phyloP scores from a whole-genome alignment of 2,797 vertebrate species.

The Cheirogaleus major region DNA sequence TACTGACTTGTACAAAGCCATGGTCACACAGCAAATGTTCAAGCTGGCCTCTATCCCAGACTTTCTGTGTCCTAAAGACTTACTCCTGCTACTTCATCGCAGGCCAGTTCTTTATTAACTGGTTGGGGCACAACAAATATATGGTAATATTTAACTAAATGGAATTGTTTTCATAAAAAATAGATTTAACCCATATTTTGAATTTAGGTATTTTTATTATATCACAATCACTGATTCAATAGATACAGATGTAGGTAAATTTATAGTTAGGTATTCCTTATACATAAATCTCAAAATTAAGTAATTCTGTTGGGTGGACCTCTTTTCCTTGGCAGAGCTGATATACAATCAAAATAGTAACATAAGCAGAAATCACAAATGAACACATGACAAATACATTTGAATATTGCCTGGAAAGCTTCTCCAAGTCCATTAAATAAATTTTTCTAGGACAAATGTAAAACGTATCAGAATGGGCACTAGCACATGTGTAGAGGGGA shows the following conservation, averaged over 20 bases:
- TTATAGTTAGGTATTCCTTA: background rate
- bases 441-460: background rate
- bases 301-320: background rate
- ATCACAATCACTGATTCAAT: background rate
- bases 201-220: background rate
- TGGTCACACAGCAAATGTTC: background rate
- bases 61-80: background rate
- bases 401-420: background rate
- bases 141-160: background rate
- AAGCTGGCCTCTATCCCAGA: accelerated
- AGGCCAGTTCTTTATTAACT: background rate
- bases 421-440: background rate
- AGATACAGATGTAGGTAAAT: background rate
- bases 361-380: background rate
- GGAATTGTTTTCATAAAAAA: background rate
- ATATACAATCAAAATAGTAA: background rate
- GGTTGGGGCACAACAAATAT: background rate
- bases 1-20: background rate
- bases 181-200: background rate
- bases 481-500: accelerated
- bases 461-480: background rate
- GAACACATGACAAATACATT: background rate
- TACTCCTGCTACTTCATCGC: background rate
- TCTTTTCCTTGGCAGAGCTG: background rate
- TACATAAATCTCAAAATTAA: background rate